Conservation (phyloP, 35 echinoderm and acorn worm species). For the Apostichopus japonicus region DNA sequence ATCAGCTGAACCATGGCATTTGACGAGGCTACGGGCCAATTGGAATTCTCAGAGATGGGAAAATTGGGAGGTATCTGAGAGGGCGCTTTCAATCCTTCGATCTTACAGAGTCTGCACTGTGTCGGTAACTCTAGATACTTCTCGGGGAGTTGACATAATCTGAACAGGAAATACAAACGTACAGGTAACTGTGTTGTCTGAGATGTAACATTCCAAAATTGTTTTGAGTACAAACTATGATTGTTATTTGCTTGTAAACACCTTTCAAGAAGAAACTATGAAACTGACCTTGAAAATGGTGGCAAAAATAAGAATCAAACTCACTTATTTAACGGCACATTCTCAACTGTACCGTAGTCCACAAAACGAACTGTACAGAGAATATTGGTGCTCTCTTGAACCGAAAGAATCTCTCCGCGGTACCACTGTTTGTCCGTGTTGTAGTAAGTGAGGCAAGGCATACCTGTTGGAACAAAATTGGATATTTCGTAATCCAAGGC, state of each 20-base stretch:
- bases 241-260: no score
- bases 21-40: constrained; percentile 27
- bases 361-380: constrained; percentile 31
- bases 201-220: no score
- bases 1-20: constrained; percentile 49
- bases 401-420: constrained; percentile 38
- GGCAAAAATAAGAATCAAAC: not conserved
- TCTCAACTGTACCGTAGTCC: constrained; percentile 39
- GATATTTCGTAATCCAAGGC: not conserved
- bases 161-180: not conserved
- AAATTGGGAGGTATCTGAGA: constrained; percentile 26
- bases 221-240: no score
- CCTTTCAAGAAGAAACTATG: no score
- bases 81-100: constrained; percentile 39
- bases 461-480: not conserved
- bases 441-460: constrained; percentile 47
- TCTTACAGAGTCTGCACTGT: constrained; percentile 38
- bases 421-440: constrained; percentile 49
- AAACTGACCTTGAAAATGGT: no score
- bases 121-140: constrained; percentile 40
- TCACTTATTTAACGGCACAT: constrained; percentile 19
- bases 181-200: no score
- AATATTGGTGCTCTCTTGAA: not conserved
- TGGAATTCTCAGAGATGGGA: constrained; percentile 19
- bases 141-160: constrained; percentile 46